Percentiles rank a stretch among this genome's conserved stretches.
These are phyloP conservation scores for Argyrosomus regius DNA, from an alignment of 2,797 vertebrate species.

Conservation along the genomic window DNA sequence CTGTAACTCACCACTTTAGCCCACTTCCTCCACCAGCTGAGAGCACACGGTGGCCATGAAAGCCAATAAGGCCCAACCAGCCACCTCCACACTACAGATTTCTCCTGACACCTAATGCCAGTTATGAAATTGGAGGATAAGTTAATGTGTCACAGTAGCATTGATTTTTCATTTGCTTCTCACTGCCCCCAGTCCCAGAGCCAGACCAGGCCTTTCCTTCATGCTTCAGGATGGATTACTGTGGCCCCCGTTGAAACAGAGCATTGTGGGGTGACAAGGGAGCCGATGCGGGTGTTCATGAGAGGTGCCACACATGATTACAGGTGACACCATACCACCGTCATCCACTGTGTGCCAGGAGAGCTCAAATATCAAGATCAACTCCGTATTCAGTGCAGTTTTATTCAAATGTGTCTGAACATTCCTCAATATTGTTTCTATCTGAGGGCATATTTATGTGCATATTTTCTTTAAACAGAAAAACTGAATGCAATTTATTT, in stretches of 20 bases:
- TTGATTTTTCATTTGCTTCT: slow-evolving; percentile 86
- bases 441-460: slow-evolving; percentile 1
- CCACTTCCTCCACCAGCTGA: slow-evolving; percentile 55
- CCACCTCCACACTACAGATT: slow-evolving; percentile 74
- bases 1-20: slow-evolving; percentile 45
- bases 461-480: background rate
- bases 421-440: background rate
- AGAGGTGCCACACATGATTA: slow-evolving; percentile 79
- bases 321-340: slow-evolving; percentile 64
- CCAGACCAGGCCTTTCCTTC: slow-evolving; percentile 70
- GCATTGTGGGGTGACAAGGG: slow-evolving; percentile 63
- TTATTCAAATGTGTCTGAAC: slow-evolving; percentile 20
- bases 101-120: slow-evolving; percentile 82
- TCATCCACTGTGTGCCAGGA: slow-evolving; percentile 44
- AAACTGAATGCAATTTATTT: slow-evolving; percentile 11
- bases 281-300: slow-evolving; percentile 62
- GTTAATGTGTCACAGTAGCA: slow-evolving; percentile 85
- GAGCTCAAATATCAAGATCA: slow-evolving; percentile 50
- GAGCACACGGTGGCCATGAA: slow-evolving; percentile 62
- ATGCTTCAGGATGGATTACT: slow-evolving; percentile 79
- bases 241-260: slow-evolving; percentile 64
- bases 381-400: slow-evolving; percentile 1
- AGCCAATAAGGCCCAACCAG: slow-evolving; percentile 67
- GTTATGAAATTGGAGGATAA: slow-evolving; percentile 86
- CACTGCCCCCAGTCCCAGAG: slow-evolving; percentile 72